Evolutionary conservation across 2,113 vertebrate species (phyloP).

Genomic region (Poecile atricapillus): DNA sequence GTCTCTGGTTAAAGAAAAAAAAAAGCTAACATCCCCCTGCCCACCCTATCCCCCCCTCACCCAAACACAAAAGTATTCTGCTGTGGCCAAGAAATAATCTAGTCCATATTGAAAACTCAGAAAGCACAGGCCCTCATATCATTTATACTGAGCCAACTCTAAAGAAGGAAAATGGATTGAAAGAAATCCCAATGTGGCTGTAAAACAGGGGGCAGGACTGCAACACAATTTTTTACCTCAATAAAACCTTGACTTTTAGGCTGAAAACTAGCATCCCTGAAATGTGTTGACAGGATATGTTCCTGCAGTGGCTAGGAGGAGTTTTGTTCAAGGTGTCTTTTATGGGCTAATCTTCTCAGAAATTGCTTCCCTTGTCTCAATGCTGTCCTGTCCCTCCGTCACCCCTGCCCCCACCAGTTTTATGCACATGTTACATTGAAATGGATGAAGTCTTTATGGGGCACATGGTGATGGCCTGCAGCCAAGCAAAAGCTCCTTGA

Average conservation of each 20-base stretch:
- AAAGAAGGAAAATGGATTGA: neutral
- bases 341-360: neutral
- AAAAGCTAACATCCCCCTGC: neutral
- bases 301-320: neutral
- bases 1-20: neutral
- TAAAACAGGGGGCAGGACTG: neutral
- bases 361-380: neutral
- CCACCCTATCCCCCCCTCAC: rapidly evolving
- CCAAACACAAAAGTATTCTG: neutral
- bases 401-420: neutral
- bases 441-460: neutral
- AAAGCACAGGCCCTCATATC: neutral
- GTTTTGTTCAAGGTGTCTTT: neutral
- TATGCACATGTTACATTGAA: neutral
- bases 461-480: neutral
- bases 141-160: neutral
- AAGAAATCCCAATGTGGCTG: neutral
- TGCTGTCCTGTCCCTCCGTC: neutral
- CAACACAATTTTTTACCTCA: neutral
- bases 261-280: neutral
- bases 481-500: neutral
- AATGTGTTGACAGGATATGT: neutral
- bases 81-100: neutral
- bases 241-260: neutral
- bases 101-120: neutral